Percentiles rank a stretch among this genome's conserved stretches.
These are phyloP conservation scores for Potorous gilbertii DNA, from an alignment of 2,797 vertebrate species.

Conservation along the genomic window DNA sequence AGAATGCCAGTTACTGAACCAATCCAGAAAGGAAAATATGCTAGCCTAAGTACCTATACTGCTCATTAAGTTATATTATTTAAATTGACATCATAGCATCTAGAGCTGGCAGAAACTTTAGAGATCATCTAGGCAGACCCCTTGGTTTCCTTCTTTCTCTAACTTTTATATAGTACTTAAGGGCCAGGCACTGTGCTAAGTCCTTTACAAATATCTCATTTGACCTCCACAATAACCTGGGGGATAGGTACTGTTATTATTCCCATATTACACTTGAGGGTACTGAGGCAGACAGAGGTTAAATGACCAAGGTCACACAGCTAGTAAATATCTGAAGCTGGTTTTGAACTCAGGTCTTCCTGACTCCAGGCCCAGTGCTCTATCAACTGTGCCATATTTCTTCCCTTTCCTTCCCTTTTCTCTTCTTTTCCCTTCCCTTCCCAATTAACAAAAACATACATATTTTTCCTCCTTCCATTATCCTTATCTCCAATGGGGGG, in stretches of 20 bases:
- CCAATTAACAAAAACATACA: not conserved
- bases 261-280: not conserved
- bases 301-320: not conserved
- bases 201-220: not conserved
- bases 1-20: not conserved
- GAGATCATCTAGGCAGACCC: not conserved
- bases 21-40: not conserved
- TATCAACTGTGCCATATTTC: not conserved
- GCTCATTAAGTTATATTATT: not conserved
- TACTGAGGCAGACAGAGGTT: not conserved
- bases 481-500: not conserved
- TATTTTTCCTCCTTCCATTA: not conserved
- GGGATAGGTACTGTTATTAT: not conserved
- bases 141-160: no score
- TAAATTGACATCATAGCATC: not conserved
- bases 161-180: not conserved
- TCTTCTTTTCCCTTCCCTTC: not conserved
- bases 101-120: not conserved
- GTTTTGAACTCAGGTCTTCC: not conserved
- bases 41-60: not conserved
- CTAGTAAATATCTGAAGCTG: not conserved
- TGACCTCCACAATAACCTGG: not conserved
- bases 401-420: slow-evolving; percentile 7
- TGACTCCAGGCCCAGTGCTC: not conserved
- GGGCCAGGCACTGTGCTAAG: not conserved